phyloP scores from a whole-genome alignment of 2,113 vertebrate genomes.

The Eurystomus gularis region DNA sequence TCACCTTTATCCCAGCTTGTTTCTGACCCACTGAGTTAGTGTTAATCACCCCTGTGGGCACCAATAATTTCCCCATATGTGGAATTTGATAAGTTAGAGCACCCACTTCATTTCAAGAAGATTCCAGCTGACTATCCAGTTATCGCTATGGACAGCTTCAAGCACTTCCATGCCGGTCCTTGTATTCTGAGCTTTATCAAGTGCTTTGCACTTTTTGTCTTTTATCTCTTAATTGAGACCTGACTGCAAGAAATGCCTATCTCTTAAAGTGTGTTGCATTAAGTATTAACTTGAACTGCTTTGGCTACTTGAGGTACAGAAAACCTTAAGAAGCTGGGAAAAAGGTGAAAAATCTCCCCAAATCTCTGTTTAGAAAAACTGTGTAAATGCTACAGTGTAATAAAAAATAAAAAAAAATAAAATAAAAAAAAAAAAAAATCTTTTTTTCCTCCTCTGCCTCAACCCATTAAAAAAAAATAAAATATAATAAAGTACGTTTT shows the following conservation, averaged over 20 bases:
- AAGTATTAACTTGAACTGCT: constrained; percentile 95
- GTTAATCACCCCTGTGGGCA: constrained; percentile 96
- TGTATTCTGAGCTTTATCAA: constrained; percentile 94
- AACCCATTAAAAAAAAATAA: background rate
- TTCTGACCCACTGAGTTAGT: constrained; percentile 90
- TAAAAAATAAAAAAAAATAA: background rate
- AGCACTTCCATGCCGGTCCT: constrained; percentile 85
- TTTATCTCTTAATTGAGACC: constrained; percentile 98
- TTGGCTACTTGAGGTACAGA: constrained; percentile 82
- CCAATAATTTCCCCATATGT: constrained; percentile 96
- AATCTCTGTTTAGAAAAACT: constrained; percentile 78
- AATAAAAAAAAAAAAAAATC: background rate
- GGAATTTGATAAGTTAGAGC: constrained; percentile 98
- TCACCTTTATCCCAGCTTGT: constrained; percentile 94
- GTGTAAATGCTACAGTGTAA: constrained; percentile 74
- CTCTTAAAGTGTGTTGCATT: constrained; percentile 91
- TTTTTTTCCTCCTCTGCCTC: background rate
- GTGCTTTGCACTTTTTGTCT: constrained; percentile 89
- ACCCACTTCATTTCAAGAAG: constrained; percentile 90
- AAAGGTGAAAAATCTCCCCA: constrained; percentile 77
- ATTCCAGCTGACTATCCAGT: constrained; percentile 88
- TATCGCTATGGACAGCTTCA: constrained; percentile 95
- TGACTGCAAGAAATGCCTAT: constrained; percentile 93
- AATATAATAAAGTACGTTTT: background rate
- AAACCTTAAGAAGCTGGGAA: constrained; percentile 75